Evolutionary conservation across 2,797 vertebrate genomes (phyloP).

Genomic region (Oreonectes daqikongensis): DNA sequence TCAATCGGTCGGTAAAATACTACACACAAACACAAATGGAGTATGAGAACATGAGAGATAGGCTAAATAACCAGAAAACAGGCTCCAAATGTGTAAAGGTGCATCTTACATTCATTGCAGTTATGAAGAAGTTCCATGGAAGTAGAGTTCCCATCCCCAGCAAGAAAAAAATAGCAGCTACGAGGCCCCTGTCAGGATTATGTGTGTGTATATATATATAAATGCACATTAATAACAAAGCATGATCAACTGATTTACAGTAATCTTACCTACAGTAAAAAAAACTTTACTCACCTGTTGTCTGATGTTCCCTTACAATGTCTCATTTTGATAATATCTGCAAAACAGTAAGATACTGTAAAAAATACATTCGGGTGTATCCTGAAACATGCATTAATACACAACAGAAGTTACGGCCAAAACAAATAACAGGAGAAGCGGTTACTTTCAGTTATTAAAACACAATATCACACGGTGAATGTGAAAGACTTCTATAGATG

Average conservation of each 20-base stretch:
- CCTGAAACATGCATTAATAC: too few species aligned
- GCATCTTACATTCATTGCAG: constrained; percentile 76
- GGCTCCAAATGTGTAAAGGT: too few species aligned
- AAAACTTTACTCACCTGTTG: not conserved
- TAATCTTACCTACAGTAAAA: too few species aligned
- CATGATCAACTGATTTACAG: not conserved
- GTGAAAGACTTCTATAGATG: too few species aligned
- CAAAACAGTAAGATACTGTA: not conserved
- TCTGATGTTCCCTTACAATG: constrained; percentile 6
- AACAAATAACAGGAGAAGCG: too few species aligned
- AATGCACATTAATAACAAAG: not conserved
- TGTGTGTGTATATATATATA: too few species aligned
- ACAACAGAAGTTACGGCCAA: too few species aligned
- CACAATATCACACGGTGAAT: too few species aligned
- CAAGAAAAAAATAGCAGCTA: constrained; percentile 79
- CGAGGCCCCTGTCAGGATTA: constrained; percentile 52
- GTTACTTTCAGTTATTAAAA: too few species aligned
- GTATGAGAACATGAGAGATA: not conserved
- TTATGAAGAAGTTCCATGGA: constrained; percentile 91
- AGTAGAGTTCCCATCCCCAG: constrained; percentile 83
- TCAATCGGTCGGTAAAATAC: constrained; percentile 74
- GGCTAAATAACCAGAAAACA: not conserved
- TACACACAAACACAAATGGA: constrained; percentile 34
- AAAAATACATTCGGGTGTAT: too few species aligned
- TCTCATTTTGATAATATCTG: constrained; percentile 24